Percentiles rank a stretch among this genome's conserved stretches.
Evolutionary conservation across 1,140 invertebrate genomes (phyloP).

Genomic region (Globodera rostochiensis): DNA sequence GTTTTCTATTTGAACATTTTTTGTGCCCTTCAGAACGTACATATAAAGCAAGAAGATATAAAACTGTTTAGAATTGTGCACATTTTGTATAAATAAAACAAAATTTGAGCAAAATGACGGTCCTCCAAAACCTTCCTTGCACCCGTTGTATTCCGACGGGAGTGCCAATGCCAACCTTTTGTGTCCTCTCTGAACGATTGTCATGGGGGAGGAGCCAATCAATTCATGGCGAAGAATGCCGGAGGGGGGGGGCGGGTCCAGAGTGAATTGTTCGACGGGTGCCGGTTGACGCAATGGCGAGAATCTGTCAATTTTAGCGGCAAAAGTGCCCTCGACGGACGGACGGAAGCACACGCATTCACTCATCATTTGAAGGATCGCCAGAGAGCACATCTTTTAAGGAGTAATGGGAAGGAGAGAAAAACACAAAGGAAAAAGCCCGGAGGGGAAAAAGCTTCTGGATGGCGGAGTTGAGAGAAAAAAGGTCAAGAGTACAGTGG

Average conservation of each 20-base stretch:
- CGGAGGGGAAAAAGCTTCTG: background rate
- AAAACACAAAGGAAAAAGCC: background rate
- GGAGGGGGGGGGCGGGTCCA: background rate
- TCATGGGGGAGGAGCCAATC: background rate
- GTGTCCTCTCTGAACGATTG: background rate
- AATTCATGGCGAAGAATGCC: background rate
- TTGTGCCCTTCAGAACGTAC: too few species aligned
- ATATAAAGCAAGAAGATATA: background rate
- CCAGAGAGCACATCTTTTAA: too few species aligned
- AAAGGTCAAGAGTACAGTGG: too few species aligned
- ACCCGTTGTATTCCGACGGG: too few species aligned
- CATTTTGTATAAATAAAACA: too few species aligned
- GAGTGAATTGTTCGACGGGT: background rate
- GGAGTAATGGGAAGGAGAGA: background rate
- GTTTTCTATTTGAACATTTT: too few species aligned
- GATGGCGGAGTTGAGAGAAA: background rate
- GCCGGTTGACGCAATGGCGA: background rate
- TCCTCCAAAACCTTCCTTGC: too few species aligned
- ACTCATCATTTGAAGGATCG: background rate
- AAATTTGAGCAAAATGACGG: too few species aligned
- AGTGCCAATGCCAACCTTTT: slow-evolving; percentile 5
- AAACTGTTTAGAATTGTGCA: background rate
- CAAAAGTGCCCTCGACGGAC: slow-evolving; percentile 13
- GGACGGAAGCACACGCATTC: slow-evolving; percentile 1
- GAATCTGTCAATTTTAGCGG: slow-evolving; percentile 17